Evolutionary conservation across 2,797 vertebrate species (phyloP).

Genomic region (Microchirus variegatus): DNA sequence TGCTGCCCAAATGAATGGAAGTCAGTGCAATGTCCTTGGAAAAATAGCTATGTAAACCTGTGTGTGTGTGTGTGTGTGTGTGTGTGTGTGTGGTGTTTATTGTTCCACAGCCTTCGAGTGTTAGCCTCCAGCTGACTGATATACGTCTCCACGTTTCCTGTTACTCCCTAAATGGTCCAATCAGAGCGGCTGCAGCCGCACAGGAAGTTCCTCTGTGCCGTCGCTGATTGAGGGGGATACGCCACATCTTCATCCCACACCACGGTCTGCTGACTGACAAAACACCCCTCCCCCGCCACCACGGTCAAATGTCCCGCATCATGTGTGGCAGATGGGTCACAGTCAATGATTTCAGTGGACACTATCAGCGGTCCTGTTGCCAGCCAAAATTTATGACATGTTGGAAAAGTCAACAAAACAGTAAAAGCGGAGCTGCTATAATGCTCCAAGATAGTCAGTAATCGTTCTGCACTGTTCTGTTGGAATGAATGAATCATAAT

Average conservation of each 20-base stretch:
- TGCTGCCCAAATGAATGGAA: no score
- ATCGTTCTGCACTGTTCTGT: background rate
- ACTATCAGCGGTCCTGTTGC: background rate
- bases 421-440: constrained; percentile 7
- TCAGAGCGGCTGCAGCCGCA: constrained; percentile 41
- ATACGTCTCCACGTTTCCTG: constrained; percentile 69
- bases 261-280: constrained; percentile 26
- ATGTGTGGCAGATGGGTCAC: constrained; percentile 5
- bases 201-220: constrained; percentile 67
- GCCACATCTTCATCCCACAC: constrained; percentile 46
- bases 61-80: constrained; percentile 5
- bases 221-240: constrained; percentile 72
- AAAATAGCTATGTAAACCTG: no score
- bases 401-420: constrained; percentile 31
- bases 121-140: constrained; percentile 70
- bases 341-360: constrained; percentile 4
- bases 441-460: constrained; percentile 10
- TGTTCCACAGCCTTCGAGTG: constrained; percentile 59
- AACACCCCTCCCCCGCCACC: constrained; percentile 9
- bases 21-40: no score
- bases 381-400: constrained; percentile 1
- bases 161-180: constrained; percentile 44
- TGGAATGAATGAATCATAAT: background rate
- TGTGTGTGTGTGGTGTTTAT: constrained; percentile 41
- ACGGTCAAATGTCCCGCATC: constrained; percentile 11